Evolutionary conservation across 2,797 vertebrate species (phyloP), one percentile per base, ranked within the genome.

Genomic region (Rhadinocentrus ornatus): DNA sequence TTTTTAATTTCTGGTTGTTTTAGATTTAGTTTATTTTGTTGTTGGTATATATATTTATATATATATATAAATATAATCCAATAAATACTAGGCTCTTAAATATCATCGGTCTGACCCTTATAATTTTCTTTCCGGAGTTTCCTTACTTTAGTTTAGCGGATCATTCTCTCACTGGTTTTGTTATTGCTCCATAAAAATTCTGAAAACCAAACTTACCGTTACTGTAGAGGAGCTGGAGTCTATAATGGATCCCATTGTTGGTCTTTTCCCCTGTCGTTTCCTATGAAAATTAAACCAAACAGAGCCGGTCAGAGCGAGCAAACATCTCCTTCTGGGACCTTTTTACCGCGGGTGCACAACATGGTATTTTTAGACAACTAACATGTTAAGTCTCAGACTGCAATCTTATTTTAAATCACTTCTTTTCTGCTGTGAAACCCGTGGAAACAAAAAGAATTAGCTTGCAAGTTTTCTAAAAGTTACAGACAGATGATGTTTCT

Each of bases 211-310:
- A 88, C 91, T 95, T 93, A 97, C 96, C 96, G 73, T 97, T 98
- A 91, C 96, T 97, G 95, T 97, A 97, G 84, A 97, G 96, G 32
- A 97, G 96, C 92, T 97, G 96, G 12, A 97, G 95, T 86, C 96
- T 96, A 90, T 97, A 97, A 92, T 97, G 96, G 88, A 97, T 97
- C 80, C 96, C 96, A 90, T 97, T 97, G 95, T 97, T 97, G 89
- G 96, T 97, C 95, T 97, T 97, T 93, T 97, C 96, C 84, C 94
- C 96, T 93, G 95, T 96, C 89, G 96, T 96, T 95, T 98, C 97
- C 97, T 98, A 91, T 81, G 69, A 82, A 93, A 84, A 91, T 89
- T 76, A 85, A 90, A 88, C 63, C 87, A 86, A 86, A 89, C 83
- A 90, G n/a, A 82, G 27, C 10, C 70, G 74, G 69, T 91, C 66